Percentiles rank a stretch among this genome's conserved stretches.
Evolutionary conservation across 1,140 invertebrate genomes (phyloP).

Genomic region (Euwallacea similis): DNA sequence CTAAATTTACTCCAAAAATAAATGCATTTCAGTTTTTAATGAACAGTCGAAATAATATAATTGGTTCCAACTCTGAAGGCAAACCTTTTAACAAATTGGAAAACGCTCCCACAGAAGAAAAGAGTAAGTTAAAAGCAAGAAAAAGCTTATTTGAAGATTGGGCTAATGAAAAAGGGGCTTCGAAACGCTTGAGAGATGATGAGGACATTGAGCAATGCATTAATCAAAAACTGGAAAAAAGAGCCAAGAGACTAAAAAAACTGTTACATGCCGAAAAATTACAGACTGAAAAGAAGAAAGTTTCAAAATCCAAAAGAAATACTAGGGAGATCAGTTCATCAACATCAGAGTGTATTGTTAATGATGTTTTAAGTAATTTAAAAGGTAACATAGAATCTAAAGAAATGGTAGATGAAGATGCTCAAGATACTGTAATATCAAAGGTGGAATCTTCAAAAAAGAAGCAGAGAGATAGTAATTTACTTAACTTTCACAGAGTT

Average conservation of each 20-base stretch:
- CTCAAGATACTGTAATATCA: conserved; percentile 10
- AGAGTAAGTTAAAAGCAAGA: conserved; percentile 56
- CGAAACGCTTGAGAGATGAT: conserved; percentile 59
- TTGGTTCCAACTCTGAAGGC: conserved; percentile 64
- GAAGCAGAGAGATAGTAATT: conserved; percentile 19
- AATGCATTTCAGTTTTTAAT: conserved; percentile 67
- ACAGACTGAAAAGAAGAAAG: conserved; percentile 7
- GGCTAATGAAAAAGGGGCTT: conserved; percentile 60
- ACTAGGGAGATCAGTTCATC: conserved; percentile 23
- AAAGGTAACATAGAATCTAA: neutral
- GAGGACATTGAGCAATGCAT: conserved; percentile 59
- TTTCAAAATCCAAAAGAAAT: too few relatives aligned
- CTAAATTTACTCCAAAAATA: conserved; percentile 31
- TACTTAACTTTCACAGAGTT: conserved; percentile 28
- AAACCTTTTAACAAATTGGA: conserved; percentile 52
- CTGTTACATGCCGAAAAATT: conserved; percentile 27
- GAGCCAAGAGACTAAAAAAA: conserved; percentile 59
- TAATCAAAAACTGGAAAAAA: conserved; percentile 58
- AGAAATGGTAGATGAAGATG: conserved; percentile 20
- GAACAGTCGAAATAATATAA: conserved; percentile 62
- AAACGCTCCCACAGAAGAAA: conserved; percentile 48
- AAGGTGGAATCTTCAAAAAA: neutral
- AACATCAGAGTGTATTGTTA: conserved; percentile 20
- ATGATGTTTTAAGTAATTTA: conserved; percentile 18
- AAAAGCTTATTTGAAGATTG: conserved; percentile 59